Evolutionary conservation across 2,113 vertebrate species (phyloP).

Genomic region (Pseudorasbora parva): DNA sequence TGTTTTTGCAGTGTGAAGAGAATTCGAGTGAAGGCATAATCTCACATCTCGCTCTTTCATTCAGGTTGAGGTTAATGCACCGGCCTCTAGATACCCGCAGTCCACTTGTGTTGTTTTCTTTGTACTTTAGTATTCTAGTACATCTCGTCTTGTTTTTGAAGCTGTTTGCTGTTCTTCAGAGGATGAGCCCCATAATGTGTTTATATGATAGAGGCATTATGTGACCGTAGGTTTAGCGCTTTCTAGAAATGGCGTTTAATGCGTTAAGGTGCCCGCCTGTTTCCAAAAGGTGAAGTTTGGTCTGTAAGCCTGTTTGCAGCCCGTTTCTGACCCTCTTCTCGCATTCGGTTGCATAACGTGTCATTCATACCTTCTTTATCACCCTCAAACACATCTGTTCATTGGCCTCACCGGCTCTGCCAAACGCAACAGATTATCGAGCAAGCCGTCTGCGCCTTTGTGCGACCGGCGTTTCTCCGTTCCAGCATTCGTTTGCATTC

Average conservation of each 20-base stretch:
- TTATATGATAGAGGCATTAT: constrained; percentile 2
- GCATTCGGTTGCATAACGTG: constrained; percentile 47
- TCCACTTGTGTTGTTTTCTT: neutral
- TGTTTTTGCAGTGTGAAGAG: constrained; percentile 41
- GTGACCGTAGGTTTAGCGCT: neutral
- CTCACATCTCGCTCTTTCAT: constrained; percentile 43
- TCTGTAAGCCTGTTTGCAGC: constrained; percentile 43
- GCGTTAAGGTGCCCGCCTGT: constrained; percentile 30
- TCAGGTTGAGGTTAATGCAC: constrained; percentile 53
- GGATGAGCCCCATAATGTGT: neutral
- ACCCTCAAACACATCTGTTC: constrained; percentile 59
- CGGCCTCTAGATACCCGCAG: constrained; percentile 7
- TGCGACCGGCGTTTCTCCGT: constrained; percentile 53
- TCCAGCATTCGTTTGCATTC: constrained; percentile 55
- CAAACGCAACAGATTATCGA: constrained; percentile 59
- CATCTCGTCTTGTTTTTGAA: neutral
- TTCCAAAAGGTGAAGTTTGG: constrained; percentile 37
- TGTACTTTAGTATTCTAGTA: neutral
- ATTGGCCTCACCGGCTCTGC: constrained; percentile 46
- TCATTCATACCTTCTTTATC: constrained; percentile 62
- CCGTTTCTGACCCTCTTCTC: constrained; percentile 51
- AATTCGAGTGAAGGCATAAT: constrained; percentile 33
- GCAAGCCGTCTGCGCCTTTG: constrained; percentile 60
- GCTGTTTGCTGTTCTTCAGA: neutral
- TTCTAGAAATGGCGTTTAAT: constrained; percentile 32